These are phyloP conservation scores for Nemotelus nigrinus DNA, from an alignment of 2,888 invertebrate species.

Conservation along the genomic window DNA sequence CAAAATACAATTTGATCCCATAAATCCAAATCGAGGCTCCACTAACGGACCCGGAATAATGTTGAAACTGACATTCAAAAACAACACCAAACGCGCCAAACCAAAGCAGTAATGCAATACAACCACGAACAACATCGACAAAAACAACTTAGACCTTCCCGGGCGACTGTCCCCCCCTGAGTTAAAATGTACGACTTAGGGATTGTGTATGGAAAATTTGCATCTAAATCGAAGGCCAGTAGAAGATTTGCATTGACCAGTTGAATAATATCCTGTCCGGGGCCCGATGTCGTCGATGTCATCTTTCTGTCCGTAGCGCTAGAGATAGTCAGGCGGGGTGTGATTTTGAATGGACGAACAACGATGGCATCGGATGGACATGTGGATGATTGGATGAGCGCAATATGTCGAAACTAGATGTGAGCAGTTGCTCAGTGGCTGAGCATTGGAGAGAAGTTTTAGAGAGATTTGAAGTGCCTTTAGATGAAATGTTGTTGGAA, in stretches of 20 bases:
- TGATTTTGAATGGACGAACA: neutral
- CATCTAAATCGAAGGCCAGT: constrained; percentile 62
- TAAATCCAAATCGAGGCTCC: constrained; percentile 39
- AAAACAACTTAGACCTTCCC: constrained; percentile 14
- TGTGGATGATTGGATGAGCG: constrained; percentile 3
- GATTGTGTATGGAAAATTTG: constrained; percentile 60
- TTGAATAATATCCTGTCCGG: constrained; percentile 33
- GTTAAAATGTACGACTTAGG: constrained; percentile 21
- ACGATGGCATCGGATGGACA: neutral
- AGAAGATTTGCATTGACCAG: constrained; percentile 50
- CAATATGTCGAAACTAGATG: constrained; percentile 18
- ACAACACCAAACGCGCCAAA: neutral
- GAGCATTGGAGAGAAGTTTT: constrained; percentile 9
- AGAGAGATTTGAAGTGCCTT: constrained; percentile 40
- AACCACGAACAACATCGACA: constrained; percentile 10
- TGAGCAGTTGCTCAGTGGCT: neutral
- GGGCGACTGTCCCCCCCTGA: neutral
- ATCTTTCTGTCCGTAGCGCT: constrained; percentile 21
- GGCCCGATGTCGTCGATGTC: constrained; percentile 13
- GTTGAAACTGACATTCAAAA: neutral
- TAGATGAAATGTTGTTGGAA: constrained; percentile 11
- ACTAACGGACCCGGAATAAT: constrained; percentile 4
- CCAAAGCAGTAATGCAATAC: neutral
- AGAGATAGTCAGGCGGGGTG: neutral
- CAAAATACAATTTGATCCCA: constrained; percentile 46